These are phyloP conservation scores for Aphyosemion australe DNA, from an alignment of 2,113 vertebrate genomes.

Conservation along the genomic window DNA sequence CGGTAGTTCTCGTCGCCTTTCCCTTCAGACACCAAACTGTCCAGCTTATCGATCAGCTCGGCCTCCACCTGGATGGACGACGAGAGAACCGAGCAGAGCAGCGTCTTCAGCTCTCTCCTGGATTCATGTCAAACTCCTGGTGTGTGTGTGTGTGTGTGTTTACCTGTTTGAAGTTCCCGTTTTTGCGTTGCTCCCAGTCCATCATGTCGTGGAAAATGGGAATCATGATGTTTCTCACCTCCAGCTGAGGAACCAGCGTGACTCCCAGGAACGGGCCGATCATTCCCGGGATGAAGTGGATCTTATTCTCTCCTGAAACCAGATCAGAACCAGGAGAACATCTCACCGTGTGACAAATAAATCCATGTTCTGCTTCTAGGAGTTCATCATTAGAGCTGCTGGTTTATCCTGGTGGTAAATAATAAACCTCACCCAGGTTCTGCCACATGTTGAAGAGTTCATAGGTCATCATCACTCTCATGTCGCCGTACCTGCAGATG, in stretches of 20 bases:
- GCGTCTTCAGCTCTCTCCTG: no score
- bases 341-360: neutral
- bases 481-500: constrained; percentile 68
- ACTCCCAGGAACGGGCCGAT: constrained; percentile 97
- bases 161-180: constrained; percentile 98
- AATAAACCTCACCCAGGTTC: constrained; percentile 62
- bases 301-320: constrained; percentile 92
- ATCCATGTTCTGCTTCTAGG: no score
- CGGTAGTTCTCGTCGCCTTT: constrained; percentile 99
- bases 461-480: constrained; percentile 76
- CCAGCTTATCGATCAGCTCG: constrained; percentile 95
- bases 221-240: constrained; percentile 98
- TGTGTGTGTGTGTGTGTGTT: rapidly evolving
- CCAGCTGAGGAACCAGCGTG: constrained; percentile 93
- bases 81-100: no score
- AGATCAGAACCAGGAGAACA: neutral
- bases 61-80: constrained; percentile 88
- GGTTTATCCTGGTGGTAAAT: no score
- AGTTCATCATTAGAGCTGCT: no score
- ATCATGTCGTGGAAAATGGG: constrained; percentile 99
- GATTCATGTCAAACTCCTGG: neutral
- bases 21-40: constrained; percentile 96
- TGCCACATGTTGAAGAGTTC: constrained; percentile 77
- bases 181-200: constrained; percentile 98
- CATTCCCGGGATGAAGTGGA: constrained; percentile 98